phyloP scores from a whole-genome alignment of 2,888 invertebrate genomes.

The Polymixis lichenea region DNA sequence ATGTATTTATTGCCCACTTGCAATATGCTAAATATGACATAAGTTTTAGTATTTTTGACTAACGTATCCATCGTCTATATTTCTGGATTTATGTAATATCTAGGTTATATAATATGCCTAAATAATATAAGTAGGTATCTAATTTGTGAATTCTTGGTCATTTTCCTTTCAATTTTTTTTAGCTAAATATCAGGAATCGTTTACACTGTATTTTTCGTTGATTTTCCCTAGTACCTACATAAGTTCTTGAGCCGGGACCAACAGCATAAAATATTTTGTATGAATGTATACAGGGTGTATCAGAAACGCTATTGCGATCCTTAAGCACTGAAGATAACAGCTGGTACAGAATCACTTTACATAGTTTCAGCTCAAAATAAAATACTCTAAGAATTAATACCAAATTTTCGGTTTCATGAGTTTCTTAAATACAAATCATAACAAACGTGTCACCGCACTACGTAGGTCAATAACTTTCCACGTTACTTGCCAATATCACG shows the following conservation, averaged over 20 bases:
- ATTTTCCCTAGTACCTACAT: not conserved
- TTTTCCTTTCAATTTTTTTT: not conserved
- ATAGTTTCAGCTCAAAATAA: too few relatives aligned
- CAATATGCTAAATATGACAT: constrained; percentile 33
- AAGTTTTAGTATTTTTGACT: constrained; percentile 11
- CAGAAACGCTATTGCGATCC: too few relatives aligned
- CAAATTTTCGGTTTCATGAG: too few relatives aligned
- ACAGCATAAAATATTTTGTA: not conserved
- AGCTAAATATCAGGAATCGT: not conserved
- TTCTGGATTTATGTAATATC: constrained; percentile 17
- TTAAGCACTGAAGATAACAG: too few relatives aligned
- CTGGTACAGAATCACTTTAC: too few relatives aligned
- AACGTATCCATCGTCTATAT: not conserved
- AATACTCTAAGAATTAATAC: too few relatives aligned
- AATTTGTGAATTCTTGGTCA: not conserved
- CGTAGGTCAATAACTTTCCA: too few relatives aligned
- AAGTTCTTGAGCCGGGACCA: not conserved
- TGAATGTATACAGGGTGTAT: not conserved
- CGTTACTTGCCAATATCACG: too few relatives aligned
- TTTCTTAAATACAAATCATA: too few relatives aligned
- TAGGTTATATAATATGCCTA: constrained; percentile 11
- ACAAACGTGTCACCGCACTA: too few relatives aligned
- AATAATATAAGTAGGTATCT: not conserved
- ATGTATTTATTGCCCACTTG: constrained; percentile 38
- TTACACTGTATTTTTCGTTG: not conserved